A percentile compares a stretch with the other conserved stretches of the same genome.
Evolutionary conservation across 2,797 vertebrate species (phyloP).

Genomic region (Myiothlypis chrysogaster): DNA sequence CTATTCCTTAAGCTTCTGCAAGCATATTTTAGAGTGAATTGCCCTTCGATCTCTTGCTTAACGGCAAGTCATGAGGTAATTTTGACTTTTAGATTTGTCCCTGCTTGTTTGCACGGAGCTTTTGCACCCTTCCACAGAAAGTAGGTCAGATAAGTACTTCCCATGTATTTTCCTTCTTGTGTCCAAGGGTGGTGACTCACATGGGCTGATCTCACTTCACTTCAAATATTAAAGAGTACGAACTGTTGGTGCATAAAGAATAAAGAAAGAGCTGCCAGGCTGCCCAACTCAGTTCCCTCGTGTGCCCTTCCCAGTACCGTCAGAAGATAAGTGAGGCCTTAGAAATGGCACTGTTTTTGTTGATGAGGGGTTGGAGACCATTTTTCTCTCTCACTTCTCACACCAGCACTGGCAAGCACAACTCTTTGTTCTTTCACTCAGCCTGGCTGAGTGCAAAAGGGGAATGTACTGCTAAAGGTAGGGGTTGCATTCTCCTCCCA

Average conservation of each 20-base stretch:
- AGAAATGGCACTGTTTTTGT: neutral
- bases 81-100: conserved; percentile 1
- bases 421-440: neutral
- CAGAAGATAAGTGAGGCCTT: neutral
- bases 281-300: neutral
- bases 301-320: neutral
- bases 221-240: neutral
- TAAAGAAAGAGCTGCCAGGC: neutral
- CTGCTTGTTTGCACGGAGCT: conserved; percentile 9
- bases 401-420: neutral
- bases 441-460: neutral
- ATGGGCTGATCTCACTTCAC: neutral
- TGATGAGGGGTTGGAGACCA: neutral
- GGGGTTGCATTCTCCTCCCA: neutral
- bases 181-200: neutral
- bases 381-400: neutral
- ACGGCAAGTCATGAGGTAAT: neutral
- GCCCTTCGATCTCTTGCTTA: neutral
- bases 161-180: neutral
- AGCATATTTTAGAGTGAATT: neutral
- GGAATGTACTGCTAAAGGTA: fast-evolving
- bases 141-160: conserved; percentile 9
- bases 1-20: neutral
- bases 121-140: neutral
- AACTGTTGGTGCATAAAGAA: neutral